phyloP scores from a whole-genome alignment of 2,113 vertebrate species.

The Donacobius atricapilla region DNA sequence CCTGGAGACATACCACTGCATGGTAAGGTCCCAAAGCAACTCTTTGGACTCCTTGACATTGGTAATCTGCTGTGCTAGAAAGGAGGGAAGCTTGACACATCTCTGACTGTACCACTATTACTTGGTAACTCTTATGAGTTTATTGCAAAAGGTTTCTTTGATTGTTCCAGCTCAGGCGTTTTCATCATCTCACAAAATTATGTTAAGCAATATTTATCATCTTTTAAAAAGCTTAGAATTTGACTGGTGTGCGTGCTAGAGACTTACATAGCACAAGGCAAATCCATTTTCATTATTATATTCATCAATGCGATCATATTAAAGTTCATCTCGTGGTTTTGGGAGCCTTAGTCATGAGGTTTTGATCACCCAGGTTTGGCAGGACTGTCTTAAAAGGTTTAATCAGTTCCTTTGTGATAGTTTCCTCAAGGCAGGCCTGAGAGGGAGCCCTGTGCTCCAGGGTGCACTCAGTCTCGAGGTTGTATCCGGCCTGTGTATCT shows the following conservation, averaged over 20 bases:
- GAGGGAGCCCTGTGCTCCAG: neutral
- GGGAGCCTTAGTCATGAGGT: neutral
- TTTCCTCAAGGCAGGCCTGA: neutral
- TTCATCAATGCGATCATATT: neutral
- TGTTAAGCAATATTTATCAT: neutral
- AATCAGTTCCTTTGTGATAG: neutral
- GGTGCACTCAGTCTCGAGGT: neutral
- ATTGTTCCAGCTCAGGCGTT: neutral
- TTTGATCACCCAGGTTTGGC: neutral
- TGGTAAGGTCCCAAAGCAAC: neutral
- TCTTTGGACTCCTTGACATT: neutral
- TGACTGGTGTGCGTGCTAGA: neutral
- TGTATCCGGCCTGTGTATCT: neutral
- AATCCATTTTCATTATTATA: neutral
- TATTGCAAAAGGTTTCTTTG: neutral
- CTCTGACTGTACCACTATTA: neutral
- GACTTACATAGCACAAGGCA: neutral
- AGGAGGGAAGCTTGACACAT: neutral
- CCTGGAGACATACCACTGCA: accelerated
- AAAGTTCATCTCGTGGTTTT: neutral
- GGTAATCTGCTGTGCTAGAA: neutral
- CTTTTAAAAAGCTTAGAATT: neutral
- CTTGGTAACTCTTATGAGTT: neutral
- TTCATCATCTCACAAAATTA: neutral
- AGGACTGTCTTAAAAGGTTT: neutral